Base-by-base conservation (phyloP, 2,113 vertebrate species). In the Amphiprion ocellaris region DNA sequence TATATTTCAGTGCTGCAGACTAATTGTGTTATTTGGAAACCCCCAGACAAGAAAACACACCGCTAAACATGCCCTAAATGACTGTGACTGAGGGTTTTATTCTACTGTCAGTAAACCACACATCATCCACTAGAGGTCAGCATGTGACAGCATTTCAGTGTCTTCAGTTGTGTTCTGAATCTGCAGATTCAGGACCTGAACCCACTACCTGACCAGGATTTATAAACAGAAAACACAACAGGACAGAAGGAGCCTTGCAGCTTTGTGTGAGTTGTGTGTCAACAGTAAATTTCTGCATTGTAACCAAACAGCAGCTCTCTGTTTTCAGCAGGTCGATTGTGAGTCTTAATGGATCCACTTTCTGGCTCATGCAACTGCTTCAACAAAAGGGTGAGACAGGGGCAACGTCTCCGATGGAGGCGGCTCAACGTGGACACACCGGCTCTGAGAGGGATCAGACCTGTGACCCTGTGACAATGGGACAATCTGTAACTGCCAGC, bases 101-200 rank as follows among this genome's bases (percentile, higher is more conserved):
- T 71, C 47, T 62, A 59, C 26, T 49, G 30, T 47, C 17, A 16
- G 4, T 70, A 26, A 47, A 66, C 0, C 55, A 53, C 9, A 81
- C 4, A 69, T 26, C 6, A 0, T 23, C 85, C 90, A 89, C 85
- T 83, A 90, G 92, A 86, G 87, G 89, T 41, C 84, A 85, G 76
- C 63, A 62, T 19, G 0, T 33, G 71, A 76, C 10, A 1, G 21
- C 7, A 41, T 54, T 88, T 77, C 33, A n/a, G 19, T 15, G 7
- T 50, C 1, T 17, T 17, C 41, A 50, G 30, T 14, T 5, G 52
- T 1, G 5, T 2, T 17, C 1, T 54, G 46, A 69, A 30, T 58
- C 62, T 77, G 49, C 67, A 77, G 50, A 53, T 14, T 79, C 33
- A 10, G 52, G 23, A 66, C 17, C 19, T 54, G 8, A 30, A 55